These are phyloP conservation scores for Rhynchophorus ferrugineus DNA, from an alignment of 1,140 invertebrate species.

Conservation along the genomic window DNA sequence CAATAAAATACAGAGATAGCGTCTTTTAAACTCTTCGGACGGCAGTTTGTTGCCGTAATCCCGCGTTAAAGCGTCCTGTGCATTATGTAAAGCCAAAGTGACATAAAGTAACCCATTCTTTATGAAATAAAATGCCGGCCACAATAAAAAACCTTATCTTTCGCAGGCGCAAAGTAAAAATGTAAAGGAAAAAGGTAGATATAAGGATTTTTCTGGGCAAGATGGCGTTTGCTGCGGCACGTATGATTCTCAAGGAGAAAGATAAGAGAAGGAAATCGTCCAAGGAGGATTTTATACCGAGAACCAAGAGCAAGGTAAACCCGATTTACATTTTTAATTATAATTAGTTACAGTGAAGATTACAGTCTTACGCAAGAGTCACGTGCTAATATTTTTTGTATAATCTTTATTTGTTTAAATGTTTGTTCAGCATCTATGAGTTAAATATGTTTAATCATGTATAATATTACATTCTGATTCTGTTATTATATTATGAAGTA, in stretches of 20 bases:
- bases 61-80: no score
- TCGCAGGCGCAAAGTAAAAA: background rate
- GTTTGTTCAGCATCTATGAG: no score
- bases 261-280: conserved; percentile 69
- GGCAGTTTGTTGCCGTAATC: no score
- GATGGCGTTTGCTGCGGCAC: conserved; percentile 74
- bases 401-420: no score
- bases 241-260: conserved; percentile 76
- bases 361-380: no score
- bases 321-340: background rate
- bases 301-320: conserved; percentile 72
- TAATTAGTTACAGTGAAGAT: no score
- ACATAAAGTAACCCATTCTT: background rate
- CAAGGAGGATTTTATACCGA: conserved; percentile 62
- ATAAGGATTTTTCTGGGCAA: conserved; percentile 17
- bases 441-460: no score
- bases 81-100: background rate
- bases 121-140: background rate
- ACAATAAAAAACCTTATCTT: background rate
- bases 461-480: no score
- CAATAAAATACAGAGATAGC: no score
- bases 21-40: no score
- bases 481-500: no score
- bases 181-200: background rate
- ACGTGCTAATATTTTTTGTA: no score